A percentile compares a stretch with the other conserved stretches of the same genome.
Conservation (phyloP, 2,888 invertebrate species). For the Conchocele bisecta region DNA sequence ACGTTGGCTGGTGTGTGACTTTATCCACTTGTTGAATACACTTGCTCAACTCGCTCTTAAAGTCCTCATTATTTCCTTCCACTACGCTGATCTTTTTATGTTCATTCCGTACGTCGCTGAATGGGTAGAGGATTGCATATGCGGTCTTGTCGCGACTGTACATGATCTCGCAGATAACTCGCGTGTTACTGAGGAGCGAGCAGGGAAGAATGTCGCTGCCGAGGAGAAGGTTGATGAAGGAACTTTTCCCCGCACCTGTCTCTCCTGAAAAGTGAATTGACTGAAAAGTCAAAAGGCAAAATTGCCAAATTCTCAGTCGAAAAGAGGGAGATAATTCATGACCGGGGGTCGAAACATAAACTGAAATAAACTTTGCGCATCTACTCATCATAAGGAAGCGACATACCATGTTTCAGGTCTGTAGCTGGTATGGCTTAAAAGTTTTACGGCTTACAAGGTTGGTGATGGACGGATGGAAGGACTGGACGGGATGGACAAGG, state of each 20-base stretch:
- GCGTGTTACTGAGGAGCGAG: slow-evolving; percentile 68
- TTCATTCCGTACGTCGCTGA: neutral
- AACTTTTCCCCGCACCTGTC: slow-evolving; percentile 70
- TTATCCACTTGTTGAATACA: slow-evolving; percentile 38
- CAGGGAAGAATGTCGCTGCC: slow-evolving; percentile 64
- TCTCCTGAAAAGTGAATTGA: slow-evolving; percentile 67
- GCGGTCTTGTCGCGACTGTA: slow-evolving; percentile 38
- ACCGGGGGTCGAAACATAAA: too few relatives aligned
- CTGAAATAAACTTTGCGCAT: too few relatives aligned
- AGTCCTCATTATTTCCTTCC: slow-evolving; percentile 10
- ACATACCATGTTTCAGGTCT: too few relatives aligned
- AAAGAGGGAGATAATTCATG: too few relatives aligned
- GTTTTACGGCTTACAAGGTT: too few relatives aligned
- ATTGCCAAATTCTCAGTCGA: too few relatives aligned
- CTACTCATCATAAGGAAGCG: too few relatives aligned
- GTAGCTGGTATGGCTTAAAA: too few relatives aligned
- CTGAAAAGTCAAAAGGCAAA: too few relatives aligned
- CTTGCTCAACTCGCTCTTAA: slow-evolving; percentile 25
- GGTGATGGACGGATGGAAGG: too few relatives aligned
- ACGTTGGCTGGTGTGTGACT: slow-evolving; percentile 31
- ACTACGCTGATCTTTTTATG: neutral
- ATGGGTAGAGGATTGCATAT: slow-evolving; percentile 27
- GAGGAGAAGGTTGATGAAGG: slow-evolving; percentile 68
- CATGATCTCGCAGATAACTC: slow-evolving; percentile 68
- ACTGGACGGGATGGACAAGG: too few relatives aligned